These are phyloP conservation scores for Cataglyphis rosenhaueri DNA, from an alignment of 2,888 invertebrate genomes.

Conservation along the genomic window DNA sequence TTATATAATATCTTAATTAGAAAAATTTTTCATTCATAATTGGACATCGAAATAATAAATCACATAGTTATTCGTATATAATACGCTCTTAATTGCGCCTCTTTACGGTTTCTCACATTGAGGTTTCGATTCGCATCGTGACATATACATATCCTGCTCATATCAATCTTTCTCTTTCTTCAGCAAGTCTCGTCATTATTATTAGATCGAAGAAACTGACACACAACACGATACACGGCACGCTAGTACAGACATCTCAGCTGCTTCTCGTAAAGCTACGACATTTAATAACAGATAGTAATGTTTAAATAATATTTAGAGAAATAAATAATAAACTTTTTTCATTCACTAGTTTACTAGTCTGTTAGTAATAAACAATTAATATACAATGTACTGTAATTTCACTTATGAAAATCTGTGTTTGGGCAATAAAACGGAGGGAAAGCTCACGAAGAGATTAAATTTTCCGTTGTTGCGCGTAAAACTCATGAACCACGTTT, in stretches of 20 bases:
- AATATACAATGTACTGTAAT: not conserved
- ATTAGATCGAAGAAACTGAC: slow-evolving; percentile 28
- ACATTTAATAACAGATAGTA: slow-evolving; percentile 6
- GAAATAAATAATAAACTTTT: not conserved
- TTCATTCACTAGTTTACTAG: not conserved
- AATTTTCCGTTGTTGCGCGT: slow-evolving; percentile 44
- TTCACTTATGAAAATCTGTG: slow-evolving; percentile 7
- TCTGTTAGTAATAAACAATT: not conserved
- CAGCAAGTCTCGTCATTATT: slow-evolving; percentile 24
- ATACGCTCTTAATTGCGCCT: slow-evolving; percentile 27
- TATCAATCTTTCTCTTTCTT: slow-evolving; percentile 29
- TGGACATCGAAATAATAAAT: slow-evolving; percentile 30
- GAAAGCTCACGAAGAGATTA: slow-evolving; percentile 36
- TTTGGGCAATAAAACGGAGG: slow-evolving; percentile 9
- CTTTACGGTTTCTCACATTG: slow-evolving; percentile 69
- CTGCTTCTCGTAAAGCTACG: not conserved
- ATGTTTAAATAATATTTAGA: not conserved
- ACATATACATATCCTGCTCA: slow-evolving; percentile 49
- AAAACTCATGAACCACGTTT: slow-evolving; percentile 36
- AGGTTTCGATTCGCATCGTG: slow-evolving; percentile 68
- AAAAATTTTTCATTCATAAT: not conserved
- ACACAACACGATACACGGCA: slow-evolving; percentile 9
- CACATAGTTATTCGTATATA: not conserved
- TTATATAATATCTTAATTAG: slow-evolving; percentile 25
- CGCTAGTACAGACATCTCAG: slow-evolving; percentile 19